A percentile compares a stretch with the other conserved stretches of the same genome.
Conservation (phyloP, 2,797 vertebrate species). For the Epinephelus malabaricus region DNA sequence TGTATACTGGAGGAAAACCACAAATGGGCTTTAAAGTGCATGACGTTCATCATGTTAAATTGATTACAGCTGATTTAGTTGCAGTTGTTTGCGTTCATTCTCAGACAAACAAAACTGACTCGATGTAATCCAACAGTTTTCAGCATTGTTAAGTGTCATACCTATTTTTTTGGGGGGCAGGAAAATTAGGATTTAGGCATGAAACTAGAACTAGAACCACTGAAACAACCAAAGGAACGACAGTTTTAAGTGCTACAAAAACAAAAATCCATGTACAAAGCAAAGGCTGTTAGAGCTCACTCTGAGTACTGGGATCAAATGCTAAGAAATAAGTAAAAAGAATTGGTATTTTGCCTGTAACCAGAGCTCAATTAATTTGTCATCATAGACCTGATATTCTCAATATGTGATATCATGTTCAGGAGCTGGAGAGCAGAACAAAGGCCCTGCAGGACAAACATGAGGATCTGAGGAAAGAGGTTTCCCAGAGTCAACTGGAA, state of each 20-base stretch:
- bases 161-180: not conserved
- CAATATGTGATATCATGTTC: slow-evolving; percentile 41
- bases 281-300: not conserved
- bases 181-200: not conserved
- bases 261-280: not conserved
- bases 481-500: slow-evolving; percentile 87
- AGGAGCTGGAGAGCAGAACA: slow-evolving; percentile 87
- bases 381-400: slow-evolving; percentile 9
- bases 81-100: slow-evolving; percentile 8
- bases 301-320: not conserved
- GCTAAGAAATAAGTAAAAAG: not conserved
- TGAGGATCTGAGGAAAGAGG: slow-evolving; percentile 90
- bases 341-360: not conserved
- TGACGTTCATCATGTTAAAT: slow-evolving; percentile 11
- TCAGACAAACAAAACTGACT: not conserved
- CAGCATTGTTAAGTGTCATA: not conserved
- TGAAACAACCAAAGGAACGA: not conserved
- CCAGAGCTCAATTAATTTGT: slow-evolving; percentile 6
- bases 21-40: slow-evolving; percentile 3
- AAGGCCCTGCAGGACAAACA: slow-evolving; percentile 86
- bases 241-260: not conserved
- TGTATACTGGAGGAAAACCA: not conserved
- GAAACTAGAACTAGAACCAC: not conserved
- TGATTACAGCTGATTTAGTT: slow-evolving; percentile 17
- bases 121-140: not conserved